phyloP scores from a whole-genome alignment of 2,113 vertebrate species.

The Rhynchomys soricoides region DNA sequence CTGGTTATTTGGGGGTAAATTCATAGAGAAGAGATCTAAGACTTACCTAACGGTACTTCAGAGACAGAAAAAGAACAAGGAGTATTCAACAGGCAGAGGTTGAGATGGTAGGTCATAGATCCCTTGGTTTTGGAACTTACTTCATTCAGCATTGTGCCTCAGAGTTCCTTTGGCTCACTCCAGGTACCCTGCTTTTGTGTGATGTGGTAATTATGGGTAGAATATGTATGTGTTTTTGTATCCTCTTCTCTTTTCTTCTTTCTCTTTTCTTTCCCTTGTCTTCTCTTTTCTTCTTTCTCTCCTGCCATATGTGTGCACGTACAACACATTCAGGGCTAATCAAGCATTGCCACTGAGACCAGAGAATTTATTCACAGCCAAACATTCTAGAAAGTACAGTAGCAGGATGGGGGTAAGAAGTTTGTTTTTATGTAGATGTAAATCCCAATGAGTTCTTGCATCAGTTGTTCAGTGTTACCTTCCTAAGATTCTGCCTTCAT shows the following conservation, averaged over 20 bases:
- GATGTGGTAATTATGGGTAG: not conserved
- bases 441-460: not conserved
- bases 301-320: not conserved
- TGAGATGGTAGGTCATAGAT: not conserved
- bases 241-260: fast-evolving
- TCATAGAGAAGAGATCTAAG: not conserved
- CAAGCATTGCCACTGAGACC: not conserved
- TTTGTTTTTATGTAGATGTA: not conserved
- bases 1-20: not conserved
- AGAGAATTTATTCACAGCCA: not conserved
- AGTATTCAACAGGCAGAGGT: not conserved
- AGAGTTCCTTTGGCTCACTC: not conserved
- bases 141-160: not conserved
- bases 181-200: not conserved
- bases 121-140: not conserved
- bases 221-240: not conserved
- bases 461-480: not conserved
- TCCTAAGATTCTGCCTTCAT: not conserved
- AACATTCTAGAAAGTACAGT: not conserved
- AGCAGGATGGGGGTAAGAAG: not conserved
- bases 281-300: not conserved
- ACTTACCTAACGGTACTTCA: not conserved
- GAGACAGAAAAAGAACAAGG: not conserved
- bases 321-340: not conserved
- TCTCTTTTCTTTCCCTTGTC: not conserved